A percentile compares a stretch with the other conserved stretches of the same genome.
phyloP scores from a whole-genome alignment of 2,797 vertebrate genomes.

The Meriones psammophilus region DNA sequence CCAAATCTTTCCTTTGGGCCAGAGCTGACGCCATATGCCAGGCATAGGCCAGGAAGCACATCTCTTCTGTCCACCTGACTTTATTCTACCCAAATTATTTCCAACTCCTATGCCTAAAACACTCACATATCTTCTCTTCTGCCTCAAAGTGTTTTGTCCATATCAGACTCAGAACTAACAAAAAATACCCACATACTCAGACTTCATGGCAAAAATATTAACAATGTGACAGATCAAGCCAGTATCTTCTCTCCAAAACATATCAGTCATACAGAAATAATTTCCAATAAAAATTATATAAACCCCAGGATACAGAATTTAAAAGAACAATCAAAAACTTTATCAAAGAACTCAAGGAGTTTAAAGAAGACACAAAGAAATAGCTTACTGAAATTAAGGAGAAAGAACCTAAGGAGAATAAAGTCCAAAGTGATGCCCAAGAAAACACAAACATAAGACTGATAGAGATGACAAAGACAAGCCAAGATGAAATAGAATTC shows the following conservation, averaged over 20 bases:
- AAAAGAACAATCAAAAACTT: neutral
- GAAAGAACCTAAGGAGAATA: neutral
- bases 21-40: neutral
- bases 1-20: neutral
- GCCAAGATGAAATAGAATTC: neutral
- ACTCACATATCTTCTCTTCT: neutral
- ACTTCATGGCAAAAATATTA: neutral
- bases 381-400: neutral
- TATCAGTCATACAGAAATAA: neutral
- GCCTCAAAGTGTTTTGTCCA: neutral
- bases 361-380: neutral
- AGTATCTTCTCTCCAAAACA: neutral
- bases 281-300: neutral
- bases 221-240: neutral
- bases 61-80: neutral
- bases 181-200: neutral
- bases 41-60: neutral
- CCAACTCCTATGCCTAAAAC: neutral
- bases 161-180: neutral
- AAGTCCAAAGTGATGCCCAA: neutral
- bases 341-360: neutral
- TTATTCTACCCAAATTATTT: neutral
- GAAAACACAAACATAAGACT: neutral
- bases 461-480: neutral
- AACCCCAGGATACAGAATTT: neutral